Base-by-base conservation (phyloP, 2,797 vertebrate genomes). In the Phrynocephalus guinanensis region DNA sequence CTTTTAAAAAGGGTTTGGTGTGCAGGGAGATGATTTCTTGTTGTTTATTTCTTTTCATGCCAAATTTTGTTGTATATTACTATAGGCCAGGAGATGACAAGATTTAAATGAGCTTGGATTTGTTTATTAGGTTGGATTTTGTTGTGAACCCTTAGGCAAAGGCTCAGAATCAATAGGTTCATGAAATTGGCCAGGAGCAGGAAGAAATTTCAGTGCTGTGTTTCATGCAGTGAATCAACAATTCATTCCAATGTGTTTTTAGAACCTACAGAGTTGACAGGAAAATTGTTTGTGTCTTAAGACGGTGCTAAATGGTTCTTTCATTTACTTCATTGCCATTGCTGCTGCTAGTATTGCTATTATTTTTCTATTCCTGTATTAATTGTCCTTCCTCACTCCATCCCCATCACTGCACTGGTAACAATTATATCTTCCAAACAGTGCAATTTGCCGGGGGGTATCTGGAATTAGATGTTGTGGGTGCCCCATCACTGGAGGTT, bases 71-170 rank as follows among this genome's bases (percentile, higher is more conserved):
- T 79, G 28, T 33, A 83, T 30, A 10, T 83, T 67, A n/a, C 18
- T 71, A 48, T 68, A 83, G 68, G 44, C 44, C 26, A 70, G 66
- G 38, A 28, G 22, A 79, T 18, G 77, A 30, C 26, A 70, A 48
- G 67, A 52, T 71, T 82, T 82, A 82, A 82, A 82, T 82, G 30
- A 82, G 28, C 67, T 82, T 70, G 67, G 44, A 30, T 82, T 82
- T 79, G 16, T 79, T 68, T 82, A 50, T 70, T 70, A 52, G 66
- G 48, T 56, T 68, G 70, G 18, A 72, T 83, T 72, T 83, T 83
- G 48, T 72, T 72, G 48, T 50, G 67, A 72, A 56, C 50, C 82
- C 68, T 22, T 30, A 83, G 70, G 68, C 26, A 56, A 33, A 71
- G 67, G 48, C 82, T 83, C 48, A 72, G n/a, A 72, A 83, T 72